phyloP scores from a whole-genome alignment of 2,113 vertebrate genomes.

The Alces alces region DNA sequence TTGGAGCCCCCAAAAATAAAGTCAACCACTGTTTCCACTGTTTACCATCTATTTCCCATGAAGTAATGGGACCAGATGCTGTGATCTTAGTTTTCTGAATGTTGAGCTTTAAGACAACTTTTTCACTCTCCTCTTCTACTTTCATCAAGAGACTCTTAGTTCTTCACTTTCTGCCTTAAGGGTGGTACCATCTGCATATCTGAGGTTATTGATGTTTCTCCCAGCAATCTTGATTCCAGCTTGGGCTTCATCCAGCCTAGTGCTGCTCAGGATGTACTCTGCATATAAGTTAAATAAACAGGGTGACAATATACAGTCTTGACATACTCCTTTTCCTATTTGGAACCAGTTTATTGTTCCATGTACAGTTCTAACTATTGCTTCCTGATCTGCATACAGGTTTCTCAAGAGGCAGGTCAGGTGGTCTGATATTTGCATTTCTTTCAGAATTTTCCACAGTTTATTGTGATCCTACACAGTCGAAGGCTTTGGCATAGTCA shows the following conservation, averaged over 20 bases:
- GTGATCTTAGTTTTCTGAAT: not conserved
- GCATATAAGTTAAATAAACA: not conserved
- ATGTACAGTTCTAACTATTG: too few relatives aligned
- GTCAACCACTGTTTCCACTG: not conserved
- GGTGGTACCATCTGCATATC: not conserved
- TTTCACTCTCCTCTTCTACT: not conserved
- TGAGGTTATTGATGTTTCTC: not conserved
- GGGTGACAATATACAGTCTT: not conserved
- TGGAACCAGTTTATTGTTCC: not conserved
- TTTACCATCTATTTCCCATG: not conserved
- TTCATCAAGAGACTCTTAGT: not conserved
- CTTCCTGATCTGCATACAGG: too few relatives aligned
- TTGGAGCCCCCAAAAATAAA: not conserved
- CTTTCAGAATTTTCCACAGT: too few relatives aligned
- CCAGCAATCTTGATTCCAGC: not conserved
- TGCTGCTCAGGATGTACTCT: not conserved
- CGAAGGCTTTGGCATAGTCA: too few relatives aligned
- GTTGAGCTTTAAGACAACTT: not conserved
- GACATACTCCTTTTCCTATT: not conserved
- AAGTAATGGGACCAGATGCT: not conserved
- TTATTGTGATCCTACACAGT: too few relatives aligned
- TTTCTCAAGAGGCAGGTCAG: too few relatives aligned
- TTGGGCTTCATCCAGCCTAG: not conserved
- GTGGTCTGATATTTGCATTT: too few relatives aligned
- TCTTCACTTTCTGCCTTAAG: not conserved